Base-by-base conservation (phyloP, 2,113 vertebrate genomes). In the Pipra filicauda region DNA sequence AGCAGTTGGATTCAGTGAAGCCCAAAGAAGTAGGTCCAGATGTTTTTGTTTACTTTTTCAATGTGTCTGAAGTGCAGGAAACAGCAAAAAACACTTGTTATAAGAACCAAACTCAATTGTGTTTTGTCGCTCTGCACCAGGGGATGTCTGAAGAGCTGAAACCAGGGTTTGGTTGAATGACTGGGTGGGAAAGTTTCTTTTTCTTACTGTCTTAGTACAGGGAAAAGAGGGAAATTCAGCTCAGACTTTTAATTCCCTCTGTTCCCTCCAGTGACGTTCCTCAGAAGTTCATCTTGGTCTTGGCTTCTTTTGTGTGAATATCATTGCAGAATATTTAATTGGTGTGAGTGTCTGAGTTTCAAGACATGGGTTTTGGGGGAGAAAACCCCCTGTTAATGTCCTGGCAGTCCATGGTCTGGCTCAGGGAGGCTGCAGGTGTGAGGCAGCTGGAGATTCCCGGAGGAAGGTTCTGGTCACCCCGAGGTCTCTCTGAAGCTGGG, bases 321-420 rank as follows among this genome's bases (percentile, higher is more conserved):
- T 70, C 26, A 1, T 28, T 22, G 5, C 24, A 67, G 66, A 59
- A 52, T 43, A 48, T 51, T 79, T 57, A 49, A 35, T 69, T 26
- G 28, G 13, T 52, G 3, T 44, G 37, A 4, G 21, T 43, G 12
- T 18, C 7, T 43, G 44, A 35, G 21, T 18, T 46, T 80, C 35
- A 23, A 55, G 88, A 33, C 11, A 5, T 9, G 10, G 6, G 8
- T 35, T 2, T 46, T 6, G 2, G 15, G 7, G 7, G 4, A 1
- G 0, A 15, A 19, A 27, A 57, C 5, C 37, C 6, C 5, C 33
- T 26, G 14, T 51, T 49, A 8, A 16, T 80, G 10, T 7, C 2
- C 20, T 66, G 61, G 49, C 13, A 77, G 22, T 8, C 5, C 30
- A 11, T 2, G 41, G 18, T 7, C 8, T 55, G 11, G 61, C 51